Evolutionary conservation across 1,140 invertebrate species (phyloP), one percentile per base, ranked within the genome.

Genomic region (Gonioctena quinquepunctata): DNA sequence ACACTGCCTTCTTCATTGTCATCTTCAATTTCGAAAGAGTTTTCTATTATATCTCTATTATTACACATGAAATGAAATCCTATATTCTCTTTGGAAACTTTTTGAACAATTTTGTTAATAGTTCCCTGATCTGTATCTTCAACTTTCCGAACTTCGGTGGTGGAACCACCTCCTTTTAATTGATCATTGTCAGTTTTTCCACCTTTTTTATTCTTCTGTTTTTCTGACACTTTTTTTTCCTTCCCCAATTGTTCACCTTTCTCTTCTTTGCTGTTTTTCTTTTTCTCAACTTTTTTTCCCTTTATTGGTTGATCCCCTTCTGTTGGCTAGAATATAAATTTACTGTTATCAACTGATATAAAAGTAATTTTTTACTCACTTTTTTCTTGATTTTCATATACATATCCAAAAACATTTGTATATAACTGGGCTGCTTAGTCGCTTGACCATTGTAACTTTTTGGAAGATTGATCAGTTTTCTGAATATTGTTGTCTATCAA

Each of bases 371-470:
- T 54, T 1, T n/a, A 8, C 21, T 21, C 11, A 54, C 50, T 21
- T 22, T 22, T 54, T 54, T 54, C 50, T 54, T 54, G n/a, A 18
- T 54, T 54, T 54, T 18, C 50, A 18, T 54, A 21, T 54, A 54
- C 50, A 54, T 54, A 54, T 54, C 50, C 50, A 54, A 18, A 54
- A 54, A 54, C 50, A 54, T 54, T 54, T 54, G 50, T n/a, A 54
- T 54, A 22, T 54, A 54, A 18, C 18, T 19, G 50, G 50, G 16
- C 8, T n/a, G 50, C 11, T 19, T 54, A 19, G 50, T 18, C 19
- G n/a, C 21, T 21, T 18, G 18, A n/a, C 11, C 11, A n/a, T 18
- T 18, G n/a, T n/a, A n/a, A 42, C 33, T 42, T 42, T 0, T n/a
- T n/a, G 11, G 16, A 4, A 42, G 11, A 13, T 18, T 11, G 13